These are phyloP conservation scores for Drosophila arawakana DNA, from an alignment of 1,140 invertebrate genomes.

Conservation along the genomic window DNA sequence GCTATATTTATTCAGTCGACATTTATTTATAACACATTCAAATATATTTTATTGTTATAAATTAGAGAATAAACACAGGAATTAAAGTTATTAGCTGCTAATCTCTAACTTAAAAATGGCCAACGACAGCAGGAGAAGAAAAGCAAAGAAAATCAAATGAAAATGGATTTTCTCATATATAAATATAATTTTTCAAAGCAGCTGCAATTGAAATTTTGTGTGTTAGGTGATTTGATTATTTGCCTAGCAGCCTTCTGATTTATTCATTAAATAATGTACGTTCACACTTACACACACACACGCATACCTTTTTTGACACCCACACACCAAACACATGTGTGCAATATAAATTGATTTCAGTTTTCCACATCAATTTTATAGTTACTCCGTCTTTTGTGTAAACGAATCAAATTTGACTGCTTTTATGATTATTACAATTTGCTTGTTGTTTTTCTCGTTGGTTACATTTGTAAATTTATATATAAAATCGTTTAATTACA, in stretches of 20 bases:
- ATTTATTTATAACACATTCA: too few relatives aligned
- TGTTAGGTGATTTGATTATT: constrained; percentile 51
- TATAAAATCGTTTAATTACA: constrained; percentile 54
- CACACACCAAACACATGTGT: neutral
- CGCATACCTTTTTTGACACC: too few relatives aligned
- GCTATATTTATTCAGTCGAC: too few relatives aligned
- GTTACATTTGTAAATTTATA: constrained; percentile 47
- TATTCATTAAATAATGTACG: constrained; percentile 41
- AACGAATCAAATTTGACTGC: constrained; percentile 22
- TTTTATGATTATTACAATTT: constrained; percentile 53
- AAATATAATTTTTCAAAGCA: constrained; percentile 2
- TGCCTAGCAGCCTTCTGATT: constrained; percentile 42
- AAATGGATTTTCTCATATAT: neutral
- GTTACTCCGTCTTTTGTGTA: constrained; percentile 2
- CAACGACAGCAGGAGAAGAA: too few relatives aligned
- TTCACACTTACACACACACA: neutral
- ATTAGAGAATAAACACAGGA: too few relatives aligned
- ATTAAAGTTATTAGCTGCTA: too few relatives aligned
- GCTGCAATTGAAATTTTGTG: constrained; percentile 46
- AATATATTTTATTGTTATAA: too few relatives aligned
- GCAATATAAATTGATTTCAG: constrained; percentile 58
- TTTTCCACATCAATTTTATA: constrained; percentile 56
- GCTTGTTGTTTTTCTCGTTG: constrained; percentile 19
- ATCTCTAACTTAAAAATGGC: too few relatives aligned
- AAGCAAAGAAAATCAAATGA: too few relatives aligned